Percentiles rank a stretch among this genome's conserved stretches.
Conservation (phyloP, 1,140 invertebrate species). For the Manduca sexta region DNA sequence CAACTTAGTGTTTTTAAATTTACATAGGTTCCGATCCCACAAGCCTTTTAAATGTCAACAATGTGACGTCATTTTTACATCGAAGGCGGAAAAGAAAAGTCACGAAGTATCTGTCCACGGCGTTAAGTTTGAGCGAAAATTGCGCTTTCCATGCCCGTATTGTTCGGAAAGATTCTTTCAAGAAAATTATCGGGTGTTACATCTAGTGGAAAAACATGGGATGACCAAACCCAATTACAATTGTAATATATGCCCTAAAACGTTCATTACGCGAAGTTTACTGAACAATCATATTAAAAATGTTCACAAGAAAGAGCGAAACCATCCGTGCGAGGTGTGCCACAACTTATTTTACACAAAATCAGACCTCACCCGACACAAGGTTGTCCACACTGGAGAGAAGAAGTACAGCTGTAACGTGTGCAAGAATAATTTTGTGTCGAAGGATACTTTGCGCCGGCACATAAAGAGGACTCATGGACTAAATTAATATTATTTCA, state of each 20-base stretch:
- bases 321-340: conserved; percentile 51
- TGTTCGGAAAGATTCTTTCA: conserved; percentile 51
- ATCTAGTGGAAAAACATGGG: conserved; percentile 56
- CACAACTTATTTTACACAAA: conserved; percentile 52
- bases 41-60: conserved; percentile 27
- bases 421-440: conserved; percentile 44
- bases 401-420: conserved; percentile 42
- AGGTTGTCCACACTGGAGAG: conserved; percentile 50
- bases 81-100: conserved; percentile 31
- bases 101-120: conserved; percentile 42
- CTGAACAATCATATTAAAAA: conserved; percentile 52
- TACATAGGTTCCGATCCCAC: conserved; percentile 48
- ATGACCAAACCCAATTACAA: conserved; percentile 38
- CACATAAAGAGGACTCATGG: conserved; percentile 46
- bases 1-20: conserved; percentile 46
- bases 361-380: conserved; percentile 44
- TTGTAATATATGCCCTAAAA: conserved; percentile 43
- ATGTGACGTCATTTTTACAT: conserved; percentile 35
- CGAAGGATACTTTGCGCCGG: conserved; percentile 48
- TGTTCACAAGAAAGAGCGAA: conserved; percentile 56
- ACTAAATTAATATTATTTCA: no score
- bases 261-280: conserved; percentile 47
- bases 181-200: conserved; percentile 41
- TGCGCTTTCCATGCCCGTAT: conserved; percentile 49
- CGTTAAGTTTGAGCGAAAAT: conserved; percentile 34